A percentile compares a stretch with the other conserved stretches of the same genome.
phyloP scores from a whole-genome alignment of 2,113 vertebrate species.

The Clarias magur region DNA sequence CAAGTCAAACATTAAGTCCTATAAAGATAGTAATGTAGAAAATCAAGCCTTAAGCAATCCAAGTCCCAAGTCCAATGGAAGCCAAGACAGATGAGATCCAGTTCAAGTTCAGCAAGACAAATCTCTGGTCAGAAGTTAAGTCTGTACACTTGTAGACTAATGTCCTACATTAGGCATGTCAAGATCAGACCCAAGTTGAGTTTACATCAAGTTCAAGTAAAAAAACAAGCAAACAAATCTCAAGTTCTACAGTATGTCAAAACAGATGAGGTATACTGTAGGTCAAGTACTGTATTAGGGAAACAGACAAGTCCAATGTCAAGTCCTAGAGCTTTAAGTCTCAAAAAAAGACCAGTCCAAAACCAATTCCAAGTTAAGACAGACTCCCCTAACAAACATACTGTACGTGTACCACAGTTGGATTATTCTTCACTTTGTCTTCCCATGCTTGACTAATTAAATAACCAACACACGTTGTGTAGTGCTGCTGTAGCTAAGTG shows the following conservation, averaged over 20 bases:
- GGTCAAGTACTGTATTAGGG: no score
- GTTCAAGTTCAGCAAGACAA: background rate
- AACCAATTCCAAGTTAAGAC: background rate
- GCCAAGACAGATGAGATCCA: background rate
- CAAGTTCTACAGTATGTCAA: no score
- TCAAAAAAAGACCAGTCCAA: background rate
- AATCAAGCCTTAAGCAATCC: background rate
- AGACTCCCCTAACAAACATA: background rate
- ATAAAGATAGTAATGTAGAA: no score
- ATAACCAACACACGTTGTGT: background rate
- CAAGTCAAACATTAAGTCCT: background rate
- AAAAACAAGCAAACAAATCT: no score
- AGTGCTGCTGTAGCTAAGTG: background rate
- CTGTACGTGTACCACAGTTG: background rate
- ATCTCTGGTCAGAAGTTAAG: background rate
- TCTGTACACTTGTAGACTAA: background rate
- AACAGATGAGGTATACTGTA: no score
- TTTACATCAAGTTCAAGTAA: background rate
- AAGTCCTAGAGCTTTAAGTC: no score
- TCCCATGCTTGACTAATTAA: background rate
- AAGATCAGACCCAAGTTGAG: background rate
- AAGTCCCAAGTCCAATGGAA: background rate
- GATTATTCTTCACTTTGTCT: background rate
- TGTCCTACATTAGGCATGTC: no score
- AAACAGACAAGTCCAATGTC: no score